Conservation (phyloP, 1,140 invertebrate genomes). For the Meloidogyne hapla region DNA sequence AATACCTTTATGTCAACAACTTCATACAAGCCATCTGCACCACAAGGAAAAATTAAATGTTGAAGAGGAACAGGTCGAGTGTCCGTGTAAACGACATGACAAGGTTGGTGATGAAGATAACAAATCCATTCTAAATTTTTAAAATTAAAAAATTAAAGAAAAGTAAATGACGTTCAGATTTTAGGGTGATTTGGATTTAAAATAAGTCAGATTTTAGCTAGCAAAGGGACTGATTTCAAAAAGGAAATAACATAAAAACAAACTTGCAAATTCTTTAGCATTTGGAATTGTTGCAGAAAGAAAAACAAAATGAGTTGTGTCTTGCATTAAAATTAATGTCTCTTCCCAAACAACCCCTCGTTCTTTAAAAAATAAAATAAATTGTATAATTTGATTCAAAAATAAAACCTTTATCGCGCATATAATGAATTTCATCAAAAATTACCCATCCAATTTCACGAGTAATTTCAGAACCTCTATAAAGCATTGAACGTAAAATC, state of each 20-base stretch:
- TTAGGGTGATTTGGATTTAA: no score
- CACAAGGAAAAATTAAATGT: constrained; percentile 94
- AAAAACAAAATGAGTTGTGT: constrained; percentile 87
- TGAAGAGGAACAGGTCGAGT: constrained; percentile 93
- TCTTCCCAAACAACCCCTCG: constrained; percentile 99
- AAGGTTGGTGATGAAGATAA: constrained; percentile 87
- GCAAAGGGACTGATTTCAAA: neutral
- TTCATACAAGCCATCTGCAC: constrained; percentile 88
- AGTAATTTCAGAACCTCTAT: constrained; percentile 92
- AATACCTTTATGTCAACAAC: constrained; percentile 86
- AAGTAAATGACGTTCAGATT: no score
- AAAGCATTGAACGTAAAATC: constrained; percentile 97
- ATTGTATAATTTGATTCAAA: neutral
- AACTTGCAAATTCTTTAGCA: constrained; percentile 82
- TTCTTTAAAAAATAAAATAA: constrained; percentile 68
- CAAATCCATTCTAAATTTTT: constrained; percentile 83
- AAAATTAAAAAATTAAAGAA: neutral
- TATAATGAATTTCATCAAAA: constrained; percentile 99
- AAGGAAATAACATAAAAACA: constrained; percentile 2
- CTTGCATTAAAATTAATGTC: constrained; percentile 91
- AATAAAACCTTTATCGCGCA: constrained; percentile 83
- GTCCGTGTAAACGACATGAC: constrained; percentile 98
- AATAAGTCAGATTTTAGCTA: neutral
- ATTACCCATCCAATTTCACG: constrained; percentile 98
- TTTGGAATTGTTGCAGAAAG: constrained; percentile 99